Evolutionary conservation across 2,797 vertebrate species (phyloP).

Genomic region (Lepidocolaptes lacrymiger): DNA sequence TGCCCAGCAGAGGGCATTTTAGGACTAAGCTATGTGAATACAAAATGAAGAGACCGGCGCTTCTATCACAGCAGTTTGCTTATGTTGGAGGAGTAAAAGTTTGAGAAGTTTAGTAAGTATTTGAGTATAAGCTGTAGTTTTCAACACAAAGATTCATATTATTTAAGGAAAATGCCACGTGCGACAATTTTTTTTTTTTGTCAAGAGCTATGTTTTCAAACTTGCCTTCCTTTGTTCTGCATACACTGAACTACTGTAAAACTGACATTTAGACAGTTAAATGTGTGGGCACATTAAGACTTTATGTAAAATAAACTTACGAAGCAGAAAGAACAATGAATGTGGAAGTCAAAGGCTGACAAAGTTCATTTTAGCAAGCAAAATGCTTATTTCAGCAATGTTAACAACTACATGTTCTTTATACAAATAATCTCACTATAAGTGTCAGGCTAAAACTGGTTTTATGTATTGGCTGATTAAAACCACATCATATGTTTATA

Average conservation of each 20-base stretch:
- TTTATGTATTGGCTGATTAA: neutral
- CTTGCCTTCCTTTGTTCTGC: neutral
- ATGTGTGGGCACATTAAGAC: neutral
- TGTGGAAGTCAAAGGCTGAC: neutral
- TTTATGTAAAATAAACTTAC: neutral
- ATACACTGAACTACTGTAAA: neutral
- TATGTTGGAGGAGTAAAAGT: fast-evolving
- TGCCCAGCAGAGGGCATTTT: constrained; percentile 74
- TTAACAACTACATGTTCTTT: neutral
- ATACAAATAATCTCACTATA: neutral
- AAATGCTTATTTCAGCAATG: neutral
- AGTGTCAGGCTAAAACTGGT: neutral
- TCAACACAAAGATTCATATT: neutral
- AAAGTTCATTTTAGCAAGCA: neutral
- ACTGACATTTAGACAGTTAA: constrained; percentile 26
- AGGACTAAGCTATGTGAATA: constrained; percentile 42
- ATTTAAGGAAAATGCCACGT: constrained; percentile 23
- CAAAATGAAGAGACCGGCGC: neutral
- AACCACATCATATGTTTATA: neutral
- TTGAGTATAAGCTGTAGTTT: neutral
- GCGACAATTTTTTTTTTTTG: constrained; percentile 16
- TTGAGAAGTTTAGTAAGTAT: neutral
- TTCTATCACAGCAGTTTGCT: neutral
- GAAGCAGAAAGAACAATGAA: neutral
- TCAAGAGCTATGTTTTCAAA: constrained; percentile 52